Percentiles rank a stretch among this genome's conserved stretches.
Evolutionary conservation across 2,888 invertebrate species (phyloP).

Genomic region (Acleris literana): DNA sequence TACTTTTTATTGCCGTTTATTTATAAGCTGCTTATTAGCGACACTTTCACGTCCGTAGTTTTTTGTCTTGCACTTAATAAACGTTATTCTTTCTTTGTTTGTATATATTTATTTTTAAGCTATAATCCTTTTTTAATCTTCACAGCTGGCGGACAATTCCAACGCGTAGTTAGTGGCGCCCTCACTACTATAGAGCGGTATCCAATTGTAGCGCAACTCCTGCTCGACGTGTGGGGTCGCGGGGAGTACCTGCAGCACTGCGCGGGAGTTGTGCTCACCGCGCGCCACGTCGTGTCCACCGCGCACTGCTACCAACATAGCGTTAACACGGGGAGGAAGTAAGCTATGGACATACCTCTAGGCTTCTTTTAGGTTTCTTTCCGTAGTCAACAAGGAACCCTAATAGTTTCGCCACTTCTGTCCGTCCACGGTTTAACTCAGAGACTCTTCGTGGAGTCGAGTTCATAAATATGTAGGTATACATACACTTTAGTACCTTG

Average conservation of each 20-base stretch:
- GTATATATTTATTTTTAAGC: background rate
- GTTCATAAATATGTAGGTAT: no score
- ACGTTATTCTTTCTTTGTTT: no score
- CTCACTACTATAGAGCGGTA: constrained; percentile 66
- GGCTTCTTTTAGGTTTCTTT: no score
- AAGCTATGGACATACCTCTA: constrained; percentile 41
- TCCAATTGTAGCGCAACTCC: constrained; percentile 68
- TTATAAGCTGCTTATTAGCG: no score
- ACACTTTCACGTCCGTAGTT: no score
- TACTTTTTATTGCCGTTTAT: no score
- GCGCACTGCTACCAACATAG: constrained; percentile 76
- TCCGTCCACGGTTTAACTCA: no score
- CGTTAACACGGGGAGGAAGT: constrained; percentile 65
- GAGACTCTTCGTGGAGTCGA: no score
- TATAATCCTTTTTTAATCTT: background rate
- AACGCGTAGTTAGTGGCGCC: constrained; percentile 67
- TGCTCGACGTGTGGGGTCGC: constrained; percentile 68
- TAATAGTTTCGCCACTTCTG: no score
- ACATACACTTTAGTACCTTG: no score
- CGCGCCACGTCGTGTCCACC: constrained; percentile 69
- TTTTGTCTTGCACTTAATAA: no score
- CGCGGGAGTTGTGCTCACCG: constrained; percentile 72
- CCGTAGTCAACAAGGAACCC: no score
- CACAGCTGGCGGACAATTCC: constrained; percentile 53
- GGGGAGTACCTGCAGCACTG: constrained; percentile 68